These are phyloP conservation scores for Lepidothrix coronata DNA, from an alignment of 2,113 vertebrate species.

Conservation along the genomic window DNA sequence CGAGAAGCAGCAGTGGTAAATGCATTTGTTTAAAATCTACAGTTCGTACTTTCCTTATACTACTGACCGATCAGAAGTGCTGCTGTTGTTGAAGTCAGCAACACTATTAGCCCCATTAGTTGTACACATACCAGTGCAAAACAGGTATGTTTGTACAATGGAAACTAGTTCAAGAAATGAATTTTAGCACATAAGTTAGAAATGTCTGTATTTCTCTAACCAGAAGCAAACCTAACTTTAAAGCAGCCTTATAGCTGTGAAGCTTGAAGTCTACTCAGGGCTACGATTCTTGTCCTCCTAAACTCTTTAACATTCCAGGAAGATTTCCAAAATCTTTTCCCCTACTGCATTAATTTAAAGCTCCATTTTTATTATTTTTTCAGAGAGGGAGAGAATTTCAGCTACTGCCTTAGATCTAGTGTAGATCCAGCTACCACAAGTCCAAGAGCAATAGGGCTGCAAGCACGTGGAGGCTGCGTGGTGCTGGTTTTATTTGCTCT, in stretches of 20 bases:
- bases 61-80: neutral
- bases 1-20: neutral
- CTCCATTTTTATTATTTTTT: neutral
- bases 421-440: neutral
- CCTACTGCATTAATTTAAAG: neutral
- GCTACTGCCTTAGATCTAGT: neutral
- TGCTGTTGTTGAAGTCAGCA: neutral
- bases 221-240: neutral
- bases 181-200: neutral
- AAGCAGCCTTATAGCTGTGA: neutral
- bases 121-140: neutral
- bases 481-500: neutral
- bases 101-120: neutral
- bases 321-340: neutral
- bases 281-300: neutral
- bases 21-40: neutral
- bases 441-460: neutral
- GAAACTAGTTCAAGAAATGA: neutral
- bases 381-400: neutral
- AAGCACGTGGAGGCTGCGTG: neutral
- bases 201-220: neutral
- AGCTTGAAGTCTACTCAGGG: neutral
- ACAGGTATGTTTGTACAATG: neutral
- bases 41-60: neutral
- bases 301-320: neutral